Base-by-base conservation (phyloP, 2,888 invertebrate genomes). In the Antheraea assamensis region DNA sequence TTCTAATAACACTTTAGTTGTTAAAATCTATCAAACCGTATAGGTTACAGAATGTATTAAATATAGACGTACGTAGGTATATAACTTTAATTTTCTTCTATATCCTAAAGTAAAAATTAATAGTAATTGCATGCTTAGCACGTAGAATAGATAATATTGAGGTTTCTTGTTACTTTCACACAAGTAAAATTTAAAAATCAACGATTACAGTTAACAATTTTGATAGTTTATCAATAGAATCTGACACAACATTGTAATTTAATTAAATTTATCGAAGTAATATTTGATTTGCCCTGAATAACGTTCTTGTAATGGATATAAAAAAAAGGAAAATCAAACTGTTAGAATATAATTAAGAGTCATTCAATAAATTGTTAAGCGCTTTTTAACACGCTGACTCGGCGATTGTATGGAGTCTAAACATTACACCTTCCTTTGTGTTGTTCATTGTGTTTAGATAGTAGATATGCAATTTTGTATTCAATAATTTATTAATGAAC, bases 341-440 rank as follows among this genome's bases (percentile, higher is more conserved):
- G 70, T 71, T 70, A 52, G 70, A 70, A 70, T 24, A 71, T 72
- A 74, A 74, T 74, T 72, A 74, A 74, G 71, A 24, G 49, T 74
- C 74, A 74, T 72, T 74, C 71, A 74, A 72, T 49, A 15, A 47
- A 27, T 68, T 68, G 68, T 68, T 68, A 68, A 47, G 61, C 71
- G 61, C 58, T 72, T 64, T 72, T 66, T 72, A 52, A 72, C 52
- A 66, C 35, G 74, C 72, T 73, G 74, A 74, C 74, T 74, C 17
- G 71, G 71, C 74, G 66, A 70, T 71, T 66, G 35, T 68, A 24
- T 70, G 42, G 27, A 72, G 72, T 74, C 74, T 72, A 27, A 74
- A 73, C 71, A 74, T 52, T 49, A 74, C n/a, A 64, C 49, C 27
- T 61, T 72, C 64, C 27, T 52, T 74, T 74, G 71, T 74, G 27